Evolutionary conservation across 2,797 vertebrate genomes (phyloP), one percentile per base, ranked within the genome.

Genomic region (Rousettus madagascariensis): DNA sequence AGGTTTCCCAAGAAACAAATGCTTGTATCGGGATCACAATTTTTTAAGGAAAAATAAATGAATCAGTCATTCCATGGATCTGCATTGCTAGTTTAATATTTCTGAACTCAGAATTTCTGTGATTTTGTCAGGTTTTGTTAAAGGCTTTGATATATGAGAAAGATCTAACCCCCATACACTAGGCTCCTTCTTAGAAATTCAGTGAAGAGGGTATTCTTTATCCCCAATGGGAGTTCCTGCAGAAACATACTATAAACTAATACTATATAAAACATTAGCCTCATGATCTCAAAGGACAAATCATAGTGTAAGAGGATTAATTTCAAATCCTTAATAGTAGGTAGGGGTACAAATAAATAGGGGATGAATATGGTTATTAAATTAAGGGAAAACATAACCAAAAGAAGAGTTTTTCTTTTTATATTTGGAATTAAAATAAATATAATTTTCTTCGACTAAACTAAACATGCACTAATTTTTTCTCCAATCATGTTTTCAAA

Each of bases 111-210:
- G 43, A 12, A 5, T 95, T 80, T 85, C 92, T 69, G 13, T 80
- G 51, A 75, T 95, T 87, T 96, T 65, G 16, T 74, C 74, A 96
- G 84, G 33, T 1, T 51, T 85, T 96, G 86, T 96, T 92, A 72
- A 94, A 96, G 74, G 55, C 16, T 53, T 96, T 87, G 30, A 72
- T 68, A 26, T 36, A 17, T 78, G 30, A 74, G 77, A 90, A 94
- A 83, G 41, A 53, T 6, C 6, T 86, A 89, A 66, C 12, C 8
- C 15, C 74, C 61, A n/a, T 3, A 10, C 19, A 57, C 71, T 33
- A 10, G 61, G 6, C 8, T 93, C 3, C 33, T 75, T 86, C 91
- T 88, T 16, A 51, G 0, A 36, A 91, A 82, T 0, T 68, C 20
- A 97, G 61, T 61, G 0, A 33, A 53, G 13, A 91, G 53, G 22